These are phyloP conservation scores for Anableps anableps DNA, from an alignment of 2,797 vertebrate genomes.

Conservation along the genomic window DNA sequence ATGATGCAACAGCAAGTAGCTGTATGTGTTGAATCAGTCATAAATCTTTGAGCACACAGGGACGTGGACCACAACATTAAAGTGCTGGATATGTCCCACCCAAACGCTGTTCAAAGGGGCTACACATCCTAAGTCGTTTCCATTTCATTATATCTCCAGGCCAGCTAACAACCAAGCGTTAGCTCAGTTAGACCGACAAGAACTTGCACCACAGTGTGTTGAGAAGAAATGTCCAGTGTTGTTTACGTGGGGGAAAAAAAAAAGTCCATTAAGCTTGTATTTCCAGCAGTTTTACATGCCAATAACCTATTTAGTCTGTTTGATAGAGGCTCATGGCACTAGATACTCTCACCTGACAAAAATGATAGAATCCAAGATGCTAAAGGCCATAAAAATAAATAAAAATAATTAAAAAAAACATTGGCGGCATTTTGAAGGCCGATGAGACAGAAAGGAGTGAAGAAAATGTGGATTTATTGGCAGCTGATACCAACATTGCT, in stretches of 20 bases:
- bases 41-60: slow-evolving; percentile 57
- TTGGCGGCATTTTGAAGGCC: background rate
- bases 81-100: slow-evolving; percentile 42
- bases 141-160: slow-evolving; percentile 37
- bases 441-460: background rate
- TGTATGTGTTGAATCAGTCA: slow-evolving; percentile 15
- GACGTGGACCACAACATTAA: slow-evolving; percentile 51
- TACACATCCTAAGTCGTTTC: slow-evolving; percentile 53
- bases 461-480: background rate
- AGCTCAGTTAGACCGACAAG: slow-evolving; percentile 1
- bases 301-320: background rate
- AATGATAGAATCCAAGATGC: background rate
- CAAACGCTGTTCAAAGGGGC: slow-evolving; percentile 41
- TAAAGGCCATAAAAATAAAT: background rate
- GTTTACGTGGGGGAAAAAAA: background rate
- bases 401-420: too few relatives aligned
- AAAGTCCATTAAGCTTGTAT: background rate
- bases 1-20: slow-evolving; percentile 32
- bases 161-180: slow-evolving; percentile 15
- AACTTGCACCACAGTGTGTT: background rate
- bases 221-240: background rate
- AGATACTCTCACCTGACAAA: background rate
- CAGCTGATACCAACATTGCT: background rate
- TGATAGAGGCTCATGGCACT: background rate
- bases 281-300: background rate